Evolutionary conservation across 2,113 vertebrate genomes (phyloP), one percentile per base, ranked within the genome.

Genomic region (Hyaena hyaena): DNA sequence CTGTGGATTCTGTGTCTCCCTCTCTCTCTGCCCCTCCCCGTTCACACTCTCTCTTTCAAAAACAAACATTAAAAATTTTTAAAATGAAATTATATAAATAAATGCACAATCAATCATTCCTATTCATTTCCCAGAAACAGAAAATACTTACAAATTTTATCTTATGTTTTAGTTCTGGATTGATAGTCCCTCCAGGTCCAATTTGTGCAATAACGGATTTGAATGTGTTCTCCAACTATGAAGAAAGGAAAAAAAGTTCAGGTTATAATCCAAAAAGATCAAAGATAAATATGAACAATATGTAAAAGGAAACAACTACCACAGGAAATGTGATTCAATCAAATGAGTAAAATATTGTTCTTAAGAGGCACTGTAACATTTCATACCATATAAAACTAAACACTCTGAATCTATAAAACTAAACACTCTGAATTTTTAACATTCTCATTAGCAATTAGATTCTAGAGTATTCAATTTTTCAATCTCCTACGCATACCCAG

Each of bases 221-320:
- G 90, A 99, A 98, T 55, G 99, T 98, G 65, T 99, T 98, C 90
- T 99, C 99, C 96, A 99, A 98, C 99, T 99, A 93, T 35, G 89
- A 93, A 69, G 65, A n/a, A 93, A 92, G 93, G 66, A 63, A 48
- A n/a, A 35, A 93, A 76, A 95, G 26, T 83, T 90, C 73, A 96
- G 89, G 33, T 85, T 74, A 90, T 14, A 89, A 53, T 31, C 1
- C 17, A 66, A 48, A 74, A 35, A 45, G 35, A 45, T 39, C 74
- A 95, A 96, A 93, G 39, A 45, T 58, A 80, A 77, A 95, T 61
- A 15, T 80, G 48, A 97, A 93, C 21, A 35, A 12, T 55, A 80
- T 63, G 9, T 26, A 91, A 93, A 48, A 90, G 12, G 9, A 93
- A 55, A 63, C 0, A 90, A 26, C 45, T 96, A 69, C 74, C 61